Percentiles rank a stretch among this genome's conserved stretches.
These are phyloP conservation scores for Perithous albicinctus DNA, from an alignment of 2,888 invertebrate species.

Conservation along the genomic window DNA sequence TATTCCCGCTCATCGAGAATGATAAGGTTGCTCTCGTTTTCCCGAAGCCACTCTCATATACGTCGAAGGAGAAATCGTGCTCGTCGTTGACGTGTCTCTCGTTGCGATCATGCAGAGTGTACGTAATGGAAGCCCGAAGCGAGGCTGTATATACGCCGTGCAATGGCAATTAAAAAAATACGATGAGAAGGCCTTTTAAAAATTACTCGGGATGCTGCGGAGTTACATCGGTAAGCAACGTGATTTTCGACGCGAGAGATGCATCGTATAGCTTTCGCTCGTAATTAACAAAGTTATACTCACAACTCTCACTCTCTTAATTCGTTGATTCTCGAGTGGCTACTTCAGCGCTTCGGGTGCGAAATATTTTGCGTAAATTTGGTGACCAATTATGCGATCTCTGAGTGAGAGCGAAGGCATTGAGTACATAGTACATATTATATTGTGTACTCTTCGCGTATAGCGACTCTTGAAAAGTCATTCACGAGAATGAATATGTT, in stretches of 20 bases:
- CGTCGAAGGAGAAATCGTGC: conserved; percentile 30
- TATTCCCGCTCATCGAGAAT: conserved; percentile 23
- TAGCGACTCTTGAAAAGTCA: conserved; percentile 42
- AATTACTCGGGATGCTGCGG: not conserved
- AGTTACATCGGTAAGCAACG: conserved; percentile 24
- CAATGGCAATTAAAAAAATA: conserved; percentile 21
- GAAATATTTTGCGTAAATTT: conserved; percentile 22
- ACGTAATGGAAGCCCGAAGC: conserved; percentile 2
- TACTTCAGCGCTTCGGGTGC: not conserved
- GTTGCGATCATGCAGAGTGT: conserved; percentile 14
- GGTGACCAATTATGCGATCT: conserved; percentile 30
- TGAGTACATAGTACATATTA: conserved; percentile 16
- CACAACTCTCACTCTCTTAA: conserved; percentile 28
- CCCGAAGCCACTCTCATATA: not conserved
- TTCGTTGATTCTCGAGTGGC: not conserved
- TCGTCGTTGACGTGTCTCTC: conserved; percentile 23
- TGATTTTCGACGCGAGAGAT: conserved; percentile 40
- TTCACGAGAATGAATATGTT: conserved; percentile 56
- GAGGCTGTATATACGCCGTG: not conserved
- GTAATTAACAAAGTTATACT: conserved; percentile 73
- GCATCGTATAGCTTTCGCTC: conserved; percentile 71
- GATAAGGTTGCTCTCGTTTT: conserved; percentile 50
- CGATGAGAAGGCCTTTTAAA: conserved; percentile 1
- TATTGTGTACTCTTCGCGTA: conserved; percentile 8
- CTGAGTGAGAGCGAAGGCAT: not conserved